phyloP scores from a whole-genome alignment of 2,797 vertebrate species.

The Crax fasciolata region DNA sequence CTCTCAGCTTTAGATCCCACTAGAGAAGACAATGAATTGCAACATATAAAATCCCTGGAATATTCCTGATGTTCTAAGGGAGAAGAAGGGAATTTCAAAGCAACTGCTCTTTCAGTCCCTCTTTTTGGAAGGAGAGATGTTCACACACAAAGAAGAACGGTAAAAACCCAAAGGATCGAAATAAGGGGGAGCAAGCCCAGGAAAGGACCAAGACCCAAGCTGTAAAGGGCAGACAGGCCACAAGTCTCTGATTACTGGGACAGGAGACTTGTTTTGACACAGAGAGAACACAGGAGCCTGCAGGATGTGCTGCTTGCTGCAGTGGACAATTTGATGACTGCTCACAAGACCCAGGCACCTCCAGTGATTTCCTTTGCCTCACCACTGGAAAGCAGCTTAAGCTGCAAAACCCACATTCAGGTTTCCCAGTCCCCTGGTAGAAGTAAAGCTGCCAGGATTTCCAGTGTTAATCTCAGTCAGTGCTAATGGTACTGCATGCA shows the following conservation, averaged over 20 bases:
- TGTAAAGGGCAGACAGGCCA: background rate
- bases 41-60: background rate
- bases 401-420: constrained; percentile 3
- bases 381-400: constrained; percentile 19
- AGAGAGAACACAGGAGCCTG: background rate
- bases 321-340: background rate
- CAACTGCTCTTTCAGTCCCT: background rate
- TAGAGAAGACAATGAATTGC: background rate
- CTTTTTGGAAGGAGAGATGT: background rate
- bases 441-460: constrained; percentile 30
- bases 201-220: background rate
- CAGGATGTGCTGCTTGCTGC: rapidly evolving
- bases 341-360: background rate
- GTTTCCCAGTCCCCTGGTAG: constrained; percentile 17
- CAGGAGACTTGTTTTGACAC: background rate
- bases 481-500: background rate
- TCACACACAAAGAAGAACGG: background rate
- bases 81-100: background rate
- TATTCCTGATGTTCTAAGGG: background rate
- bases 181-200: background rate
- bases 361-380: background rate
- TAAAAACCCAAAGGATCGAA: background rate
- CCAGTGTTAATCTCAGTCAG: background rate
- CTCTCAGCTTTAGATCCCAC: background rate
- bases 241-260: background rate